Conservation (phyloP, 1,140 invertebrate species). For the Drosophila seguyi region DNA sequence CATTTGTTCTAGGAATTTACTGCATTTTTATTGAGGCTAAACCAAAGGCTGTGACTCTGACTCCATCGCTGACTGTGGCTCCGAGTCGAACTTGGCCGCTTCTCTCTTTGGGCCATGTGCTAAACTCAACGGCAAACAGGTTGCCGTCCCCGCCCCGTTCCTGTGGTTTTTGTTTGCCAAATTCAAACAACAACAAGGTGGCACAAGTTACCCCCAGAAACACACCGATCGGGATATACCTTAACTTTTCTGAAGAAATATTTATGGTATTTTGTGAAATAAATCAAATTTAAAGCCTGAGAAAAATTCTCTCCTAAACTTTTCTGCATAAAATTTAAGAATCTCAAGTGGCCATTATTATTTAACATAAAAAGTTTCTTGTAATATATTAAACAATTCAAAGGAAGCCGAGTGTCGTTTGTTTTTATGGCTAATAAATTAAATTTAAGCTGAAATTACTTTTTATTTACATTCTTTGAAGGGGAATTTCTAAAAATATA, state of each 20-base stretch:
- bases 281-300: not conserved
- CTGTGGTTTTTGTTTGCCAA: constrained; percentile 77
- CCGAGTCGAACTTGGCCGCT: constrained; percentile 21
- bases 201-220: not conserved
- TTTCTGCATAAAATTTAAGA: not conserved
- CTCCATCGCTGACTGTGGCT: constrained; percentile 22
- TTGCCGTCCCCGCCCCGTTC: constrained; percentile 46
- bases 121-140: constrained; percentile 80
- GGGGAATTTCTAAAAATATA: not conserved
- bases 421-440: not conserved
- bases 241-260: not conserved
- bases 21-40: constrained; percentile 80
- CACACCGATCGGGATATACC: constrained; percentile 15
- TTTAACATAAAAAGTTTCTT: not conserved
- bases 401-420: not conserved
- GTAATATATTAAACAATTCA: not conserved
- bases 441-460: not conserved
- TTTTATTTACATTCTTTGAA: not conserved
- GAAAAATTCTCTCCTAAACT: not conserved
- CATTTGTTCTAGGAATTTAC: constrained; percentile 83
- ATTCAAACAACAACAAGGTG: constrained; percentile 74
- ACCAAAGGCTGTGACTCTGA: constrained; percentile 54
- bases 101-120: constrained; percentile 65
- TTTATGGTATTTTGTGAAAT: not conserved
- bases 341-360: not conserved